Evolutionary conservation across 2,888 invertebrate genomes (phyloP).

Genomic region (Petrophora chlorosata): DNA sequence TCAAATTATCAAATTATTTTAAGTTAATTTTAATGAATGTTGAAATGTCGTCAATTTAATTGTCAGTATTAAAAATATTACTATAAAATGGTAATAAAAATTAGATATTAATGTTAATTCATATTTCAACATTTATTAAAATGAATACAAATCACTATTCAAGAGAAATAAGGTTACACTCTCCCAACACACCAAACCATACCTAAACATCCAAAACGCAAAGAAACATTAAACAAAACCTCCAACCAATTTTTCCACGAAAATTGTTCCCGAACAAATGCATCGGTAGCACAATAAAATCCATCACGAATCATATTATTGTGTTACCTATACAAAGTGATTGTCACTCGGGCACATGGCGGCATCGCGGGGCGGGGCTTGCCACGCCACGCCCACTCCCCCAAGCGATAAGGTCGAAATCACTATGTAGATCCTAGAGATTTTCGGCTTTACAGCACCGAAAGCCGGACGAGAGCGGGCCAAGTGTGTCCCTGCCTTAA

Average conservation of each 20-base stretch:
- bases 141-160: too few species aligned
- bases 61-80: too few species aligned
- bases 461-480: slow-evolving; percentile 55
- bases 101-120: too few species aligned
- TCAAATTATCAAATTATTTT: too few species aligned
- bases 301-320: slow-evolving; percentile 83
- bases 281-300: slow-evolving; percentile 80
- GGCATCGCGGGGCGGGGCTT: slow-evolving; percentile 68
- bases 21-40: too few species aligned
- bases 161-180: too few species aligned
- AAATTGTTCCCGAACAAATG: slow-evolving; percentile 73
- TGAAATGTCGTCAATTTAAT: too few species aligned
- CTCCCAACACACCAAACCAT: background rate
- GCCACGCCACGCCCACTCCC: slow-evolving; percentile 67
- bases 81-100: too few species aligned
- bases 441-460: slow-evolving; percentile 74
- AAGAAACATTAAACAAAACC: slow-evolving; percentile 37
- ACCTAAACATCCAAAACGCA: slow-evolving; percentile 13
- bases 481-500: slow-evolving; percentile 69
- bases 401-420: slow-evolving; percentile 77
- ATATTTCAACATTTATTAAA: too few species aligned
- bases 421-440: slow-evolving; percentile 70
- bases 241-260: slow-evolving; percentile 42
- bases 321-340: slow-evolving; percentile 84
- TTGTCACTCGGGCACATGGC: slow-evolving; percentile 81